Evolutionary conservation across 2,888 invertebrate genomes (phyloP).

Genomic region (Syrista parreyssii): DNA sequence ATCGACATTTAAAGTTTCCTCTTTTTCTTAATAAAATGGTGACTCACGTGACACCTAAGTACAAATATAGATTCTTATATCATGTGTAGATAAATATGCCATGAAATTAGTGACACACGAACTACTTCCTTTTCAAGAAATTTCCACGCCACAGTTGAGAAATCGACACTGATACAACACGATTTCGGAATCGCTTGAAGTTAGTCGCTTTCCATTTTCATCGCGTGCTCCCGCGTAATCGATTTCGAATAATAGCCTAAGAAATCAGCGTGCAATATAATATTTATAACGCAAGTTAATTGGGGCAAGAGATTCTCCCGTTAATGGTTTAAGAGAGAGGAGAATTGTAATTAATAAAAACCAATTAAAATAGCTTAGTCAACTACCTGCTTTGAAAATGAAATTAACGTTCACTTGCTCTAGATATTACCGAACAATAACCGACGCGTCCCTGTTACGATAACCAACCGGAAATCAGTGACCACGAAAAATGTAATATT

Average conservation of each 20-base stretch:
- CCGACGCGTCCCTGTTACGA: neutral
- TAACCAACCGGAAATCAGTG: too few relatives aligned
- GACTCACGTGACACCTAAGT: neutral
- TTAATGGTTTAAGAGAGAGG: neutral
- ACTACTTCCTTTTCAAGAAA: neutral
- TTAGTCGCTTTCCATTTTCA: conserved; percentile 45
- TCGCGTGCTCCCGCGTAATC: conserved; percentile 40
- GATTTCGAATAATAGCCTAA: conserved; percentile 27
- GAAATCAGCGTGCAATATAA: neutral
- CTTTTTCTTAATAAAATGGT: neutral
- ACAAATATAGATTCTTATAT: neutral
- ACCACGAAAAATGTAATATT: neutral
- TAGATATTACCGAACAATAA: neutral
- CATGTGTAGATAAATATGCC: neutral
- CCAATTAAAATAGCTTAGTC: neutral
- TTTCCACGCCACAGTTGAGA: neutral
- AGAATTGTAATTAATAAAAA: neutral
- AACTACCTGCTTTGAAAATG: neutral
- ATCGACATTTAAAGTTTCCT: neutral
- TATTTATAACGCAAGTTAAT: neutral
- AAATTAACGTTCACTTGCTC: neutral
- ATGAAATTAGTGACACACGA: neutral
- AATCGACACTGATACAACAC: neutral
- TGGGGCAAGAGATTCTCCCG: neutral
- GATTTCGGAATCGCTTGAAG: conserved; percentile 1